phyloP scores from a whole-genome alignment of 2,113 vertebrate species.

The Carassius auratus region DNA sequence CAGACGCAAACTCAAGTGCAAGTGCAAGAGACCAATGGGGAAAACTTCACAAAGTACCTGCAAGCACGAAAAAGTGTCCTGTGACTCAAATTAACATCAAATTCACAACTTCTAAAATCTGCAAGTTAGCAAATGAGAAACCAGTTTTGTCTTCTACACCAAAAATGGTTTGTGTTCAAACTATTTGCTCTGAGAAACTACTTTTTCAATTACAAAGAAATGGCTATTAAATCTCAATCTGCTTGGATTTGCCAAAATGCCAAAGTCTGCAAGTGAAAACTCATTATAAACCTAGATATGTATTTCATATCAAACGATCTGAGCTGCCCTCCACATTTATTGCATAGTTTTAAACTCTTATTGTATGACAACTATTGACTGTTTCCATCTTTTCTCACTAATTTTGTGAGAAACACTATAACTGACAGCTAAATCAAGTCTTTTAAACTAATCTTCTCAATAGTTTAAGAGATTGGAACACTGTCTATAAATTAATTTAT shows the following conservation, averaged over 20 bases:
- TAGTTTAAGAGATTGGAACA: too few relatives aligned
- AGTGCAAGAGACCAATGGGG: neutral
- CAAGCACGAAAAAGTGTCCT: neutral
- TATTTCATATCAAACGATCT: neutral
- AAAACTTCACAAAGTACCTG: neutral
- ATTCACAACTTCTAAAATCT: neutral
- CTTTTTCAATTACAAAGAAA: too few relatives aligned
- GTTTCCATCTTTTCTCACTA: neutral
- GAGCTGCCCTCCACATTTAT: neutral
- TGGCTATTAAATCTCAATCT: neutral
- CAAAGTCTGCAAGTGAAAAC: neutral
- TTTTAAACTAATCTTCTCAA: too few relatives aligned
- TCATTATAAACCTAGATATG: neutral
- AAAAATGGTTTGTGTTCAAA: too few relatives aligned
- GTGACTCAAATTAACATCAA: neutral
- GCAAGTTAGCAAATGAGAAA: neutral
- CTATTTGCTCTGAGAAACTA: too few relatives aligned
- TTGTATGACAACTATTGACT: neutral
- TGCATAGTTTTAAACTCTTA: neutral
- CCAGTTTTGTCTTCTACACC: neutral
- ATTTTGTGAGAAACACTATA: neutral
- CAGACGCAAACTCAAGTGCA: conserved; percentile 11
- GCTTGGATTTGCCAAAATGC: neutral
- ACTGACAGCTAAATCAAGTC: neutral
- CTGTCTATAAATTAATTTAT: too few relatives aligned